Percentiles rank a stretch among this genome's conserved stretches.
Conservation (phyloP, 2,113 vertebrate genomes). For the Melanerpes aurifrons region DNA sequence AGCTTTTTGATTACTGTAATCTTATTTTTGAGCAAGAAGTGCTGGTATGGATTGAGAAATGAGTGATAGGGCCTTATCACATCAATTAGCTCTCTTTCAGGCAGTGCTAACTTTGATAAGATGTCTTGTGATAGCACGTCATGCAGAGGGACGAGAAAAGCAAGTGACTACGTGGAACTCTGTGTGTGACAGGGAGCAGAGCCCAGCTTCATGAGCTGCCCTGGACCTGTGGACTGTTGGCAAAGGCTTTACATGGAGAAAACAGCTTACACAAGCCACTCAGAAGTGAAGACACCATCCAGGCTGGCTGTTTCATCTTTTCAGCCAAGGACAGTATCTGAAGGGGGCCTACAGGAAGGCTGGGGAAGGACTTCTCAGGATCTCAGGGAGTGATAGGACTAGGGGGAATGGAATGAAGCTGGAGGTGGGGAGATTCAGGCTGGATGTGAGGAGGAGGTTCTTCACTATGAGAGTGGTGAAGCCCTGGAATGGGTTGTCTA, state of each 20-base stretch:
- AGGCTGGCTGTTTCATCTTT: not conserved
- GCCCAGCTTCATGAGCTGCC: not conserved
- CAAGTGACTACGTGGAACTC: constrained; percentile 19
- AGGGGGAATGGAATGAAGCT: no score
- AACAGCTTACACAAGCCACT: not conserved
- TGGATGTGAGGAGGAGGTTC: no score
- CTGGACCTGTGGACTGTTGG: not conserved
- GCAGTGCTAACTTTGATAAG: constrained; percentile 27
- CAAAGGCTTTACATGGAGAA: not conserved
- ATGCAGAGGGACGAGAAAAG: constrained; percentile 11
- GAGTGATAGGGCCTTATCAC: constrained; percentile 43
- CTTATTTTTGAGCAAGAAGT: constrained; percentile 39
- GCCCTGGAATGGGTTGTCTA: no score
- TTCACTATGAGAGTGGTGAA: no score
- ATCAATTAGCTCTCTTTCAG: constrained; percentile 42
- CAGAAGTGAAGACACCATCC: not conserved
- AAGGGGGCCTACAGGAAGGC: no score
- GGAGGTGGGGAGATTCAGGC: no score
- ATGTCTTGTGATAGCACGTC: not conserved
- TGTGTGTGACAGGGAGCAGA: not conserved
- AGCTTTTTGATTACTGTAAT: constrained; percentile 33
- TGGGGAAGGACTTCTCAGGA: no score
- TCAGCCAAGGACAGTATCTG: not conserved
- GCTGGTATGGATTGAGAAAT: constrained; percentile 31
- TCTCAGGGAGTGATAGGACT: no score